These are phyloP conservation scores for Cinclus cinclus DNA, from an alignment of 2,113 vertebrate genomes.

Conservation along the genomic window DNA sequence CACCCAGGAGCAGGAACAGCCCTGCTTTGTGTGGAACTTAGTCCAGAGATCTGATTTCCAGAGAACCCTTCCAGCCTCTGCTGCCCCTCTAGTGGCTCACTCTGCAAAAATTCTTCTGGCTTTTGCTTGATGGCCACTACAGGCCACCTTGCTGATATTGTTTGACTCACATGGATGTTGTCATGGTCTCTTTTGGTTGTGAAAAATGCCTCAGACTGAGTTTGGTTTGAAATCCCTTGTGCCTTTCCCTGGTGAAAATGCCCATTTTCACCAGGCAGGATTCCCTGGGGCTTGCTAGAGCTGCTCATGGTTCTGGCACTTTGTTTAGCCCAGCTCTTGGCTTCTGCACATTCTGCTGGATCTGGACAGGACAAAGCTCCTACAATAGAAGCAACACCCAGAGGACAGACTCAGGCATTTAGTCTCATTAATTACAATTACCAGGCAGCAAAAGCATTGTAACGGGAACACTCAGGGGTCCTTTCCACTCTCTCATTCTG, in stretches of 20 bases:
- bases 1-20: neutral
- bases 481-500: neutral
- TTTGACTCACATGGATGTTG: fast-evolving
- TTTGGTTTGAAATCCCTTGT: neutral
- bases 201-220: neutral
- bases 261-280: neutral
- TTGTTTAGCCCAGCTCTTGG: neutral
- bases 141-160: neutral
- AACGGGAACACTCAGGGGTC: neutral
- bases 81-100: neutral
- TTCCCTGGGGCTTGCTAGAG: neutral
- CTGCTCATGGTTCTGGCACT: neutral
- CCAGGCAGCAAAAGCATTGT: neutral
- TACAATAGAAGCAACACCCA: neutral
- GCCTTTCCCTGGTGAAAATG: neutral
- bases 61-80: neutral
- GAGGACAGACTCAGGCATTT: neutral
- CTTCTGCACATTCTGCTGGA: neutral
- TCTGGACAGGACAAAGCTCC: neutral
- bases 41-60: neutral
- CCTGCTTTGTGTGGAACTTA: neutral
- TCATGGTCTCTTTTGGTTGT: neutral
- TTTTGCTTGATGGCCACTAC: neutral
- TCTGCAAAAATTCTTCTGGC: neutral
- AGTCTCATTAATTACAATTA: neutral